Evolutionary conservation across 1,140 invertebrate genomes (phyloP), one percentile per base, ranked within the genome.

Genomic region (Zaprionus tsacasi): DNA sequence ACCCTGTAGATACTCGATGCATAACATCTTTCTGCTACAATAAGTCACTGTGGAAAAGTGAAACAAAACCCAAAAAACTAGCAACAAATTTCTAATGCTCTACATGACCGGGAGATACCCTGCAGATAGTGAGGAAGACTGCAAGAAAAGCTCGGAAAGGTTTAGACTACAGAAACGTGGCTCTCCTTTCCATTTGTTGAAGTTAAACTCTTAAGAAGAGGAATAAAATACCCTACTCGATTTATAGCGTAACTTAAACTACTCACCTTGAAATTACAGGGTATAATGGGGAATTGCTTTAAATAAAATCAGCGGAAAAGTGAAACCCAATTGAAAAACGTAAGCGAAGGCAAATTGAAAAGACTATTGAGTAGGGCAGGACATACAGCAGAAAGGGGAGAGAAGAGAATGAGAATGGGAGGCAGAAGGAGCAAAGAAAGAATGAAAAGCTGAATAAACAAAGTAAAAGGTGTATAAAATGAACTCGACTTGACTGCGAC

Each of bases 231-330:
- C 21, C 21, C 21, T 21, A 21, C 21, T 21, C 2, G 2, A 21
- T 21, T 21, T 21, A 21, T 21, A 21, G 21, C 21, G 2, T 21
- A 21, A 21, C 21, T 21, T 21, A 21, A 21, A 2, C 21, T 21
- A 21, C 21, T 2, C 21, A 21, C 21, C 21, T 2, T 21, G 21
- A 1, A 6, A n/a, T 12, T 36, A 67, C 66, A 60, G 35, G 50
- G 58, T 63, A 70, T 40, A 33, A n/a, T 13, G 11, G n/a, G 40
- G n/a, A 40, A 71, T 68, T 60, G 67, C 63, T 55, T 65, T 65
- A 79, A 72, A 61, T 64, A 75, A 82, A 82, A 72, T 67, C 57
- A 75, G 61, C 64, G 45, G 54, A 74, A 78, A 78, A 82, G 70
- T 78, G 65, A 75, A 82, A 75, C 63, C 60, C 50, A 70, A 67